These are phyloP conservation scores for Darevskia nairensis DNA, from an alignment of 2,797 vertebrate species.

Conservation along the genomic window DNA sequence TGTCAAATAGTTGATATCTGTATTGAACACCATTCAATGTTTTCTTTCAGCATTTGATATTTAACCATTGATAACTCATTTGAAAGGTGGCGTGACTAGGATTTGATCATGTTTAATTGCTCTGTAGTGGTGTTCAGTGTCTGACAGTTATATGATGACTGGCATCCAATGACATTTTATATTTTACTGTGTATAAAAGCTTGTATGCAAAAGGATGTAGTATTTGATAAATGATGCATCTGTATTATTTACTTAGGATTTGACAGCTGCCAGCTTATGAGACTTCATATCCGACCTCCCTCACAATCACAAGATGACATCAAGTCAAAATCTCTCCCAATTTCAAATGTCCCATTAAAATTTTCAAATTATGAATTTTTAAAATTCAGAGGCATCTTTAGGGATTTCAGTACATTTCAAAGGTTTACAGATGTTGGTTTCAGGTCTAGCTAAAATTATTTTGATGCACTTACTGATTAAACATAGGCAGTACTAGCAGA, in stretches of 20 bases:
- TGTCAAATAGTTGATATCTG: too few species aligned
- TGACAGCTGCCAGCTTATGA: not conserved
- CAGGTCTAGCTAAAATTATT: not conserved
- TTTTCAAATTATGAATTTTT: not conserved
- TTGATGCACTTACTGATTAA: not conserved
- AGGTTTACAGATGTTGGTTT: not conserved
- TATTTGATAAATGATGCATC: not conserved
- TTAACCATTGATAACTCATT: too few species aligned
- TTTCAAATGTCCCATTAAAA: not conserved
- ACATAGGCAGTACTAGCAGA: not conserved
- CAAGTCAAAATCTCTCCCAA: not conserved
- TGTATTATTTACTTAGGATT: not conserved
- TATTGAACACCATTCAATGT: too few species aligned
- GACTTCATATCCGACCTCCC: not conserved
- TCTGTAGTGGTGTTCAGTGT: not conserved
- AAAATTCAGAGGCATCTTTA: not conserved
- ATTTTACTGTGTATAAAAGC: not conserved
- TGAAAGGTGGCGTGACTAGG: not conserved
- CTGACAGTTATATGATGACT: not conserved
- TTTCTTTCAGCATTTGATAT: too few species aligned
- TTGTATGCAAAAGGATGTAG: not conserved
- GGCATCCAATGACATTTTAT: not conserved
- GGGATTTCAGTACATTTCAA: too few species aligned
- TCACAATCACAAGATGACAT: not conserved
- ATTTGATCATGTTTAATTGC: not conserved